Base-by-base conservation (phyloP, 2,888 invertebrate genomes). In the Thelaira solivaga region DNA sequence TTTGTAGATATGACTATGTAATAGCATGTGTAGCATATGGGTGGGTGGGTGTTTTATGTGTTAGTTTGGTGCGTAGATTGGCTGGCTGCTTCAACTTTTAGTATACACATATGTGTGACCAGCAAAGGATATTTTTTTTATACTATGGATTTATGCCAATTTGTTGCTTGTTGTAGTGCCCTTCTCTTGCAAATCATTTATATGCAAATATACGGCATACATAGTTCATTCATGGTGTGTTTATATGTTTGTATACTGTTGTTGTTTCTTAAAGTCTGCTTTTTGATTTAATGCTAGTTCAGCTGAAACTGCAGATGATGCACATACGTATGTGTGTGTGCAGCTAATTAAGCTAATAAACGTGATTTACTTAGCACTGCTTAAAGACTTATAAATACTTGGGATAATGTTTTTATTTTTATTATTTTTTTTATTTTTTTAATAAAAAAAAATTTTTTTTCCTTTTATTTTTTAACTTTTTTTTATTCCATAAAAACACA, bases 261-360 rank as follows among this genome's bases (percentile, higher is more conserved):
- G 11, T 13, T 31, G 5, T 53, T 16, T 41, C 36, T 4, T 45
- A 11, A 34, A 31, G 34, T 18, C 4, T 36, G 36, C 59, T 47
- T 62, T 62, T 73, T 69, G 68, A 74, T 69, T 78, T 69, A 74
- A 51, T 74, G 73, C 49, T 41, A 59, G 69, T 69, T 69, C 69
- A 74, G 78, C 78, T 78, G 69, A 69, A 74, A 61, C 39, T 61
- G n/a, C n/a, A n/a, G n/a, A n/a, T n/a, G n/a, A n/a, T n/a, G n/a
- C n/a, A n/a, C n/a, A n/a, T n/a, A n/a, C n/a, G n/a, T n/a, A n/a
- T n/a, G 65, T 59, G 26, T 65, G 34, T 74, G 26, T 61, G 41
- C 39, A 53, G 53, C 53, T 72, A 73, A 71, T 71, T 65, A n/a
- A 13, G 43, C 8, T 41, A 53, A 69, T 65, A 65, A 74, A 74